Evolutionary conservation across 64 coral and sea anemone species (phyloP).

Genomic region (Porites lutea): DNA sequence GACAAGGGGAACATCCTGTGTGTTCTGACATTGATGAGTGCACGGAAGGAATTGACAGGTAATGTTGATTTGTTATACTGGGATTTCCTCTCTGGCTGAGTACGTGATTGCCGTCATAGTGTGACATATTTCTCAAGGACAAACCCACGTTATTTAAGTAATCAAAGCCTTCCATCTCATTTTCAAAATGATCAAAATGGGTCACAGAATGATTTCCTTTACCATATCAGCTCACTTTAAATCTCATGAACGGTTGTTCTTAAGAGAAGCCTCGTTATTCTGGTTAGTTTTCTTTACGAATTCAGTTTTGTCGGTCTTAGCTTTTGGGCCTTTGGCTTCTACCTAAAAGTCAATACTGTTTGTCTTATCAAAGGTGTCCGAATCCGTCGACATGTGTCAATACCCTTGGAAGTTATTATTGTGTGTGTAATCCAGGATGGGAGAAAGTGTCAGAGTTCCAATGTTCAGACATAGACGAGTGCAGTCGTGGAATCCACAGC

Average conservation of each 20-base stretch:
- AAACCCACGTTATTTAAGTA: too few relatives aligned
- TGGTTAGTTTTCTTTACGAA: too few relatives aligned
- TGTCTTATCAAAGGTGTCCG: slow-evolving; percentile 50
- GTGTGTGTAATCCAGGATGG: slow-evolving; percentile 58
- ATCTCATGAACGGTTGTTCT: too few relatives aligned
- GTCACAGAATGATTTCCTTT: too few relatives aligned
- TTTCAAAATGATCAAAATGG: too few relatives aligned
- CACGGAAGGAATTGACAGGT: slow-evolving; percentile 32
- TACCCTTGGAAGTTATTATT: slow-evolving; percentile 59
- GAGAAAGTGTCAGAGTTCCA: slow-evolving; percentile 63
- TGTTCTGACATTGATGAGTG: slow-evolving; percentile 79
- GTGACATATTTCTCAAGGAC: too few relatives aligned
- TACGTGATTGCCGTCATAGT: not conserved
- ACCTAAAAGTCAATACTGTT: too few relatives aligned
- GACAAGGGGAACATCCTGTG: slow-evolving; percentile 49
- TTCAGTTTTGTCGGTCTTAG: too few relatives aligned
- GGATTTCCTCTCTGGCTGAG: not conserved
- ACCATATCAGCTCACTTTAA: too few relatives aligned
- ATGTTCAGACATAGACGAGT: slow-evolving; percentile 69
- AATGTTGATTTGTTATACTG: not conserved
- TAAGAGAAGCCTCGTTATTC: too few relatives aligned
- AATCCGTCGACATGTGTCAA: slow-evolving; percentile 62
- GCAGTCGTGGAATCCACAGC: slow-evolving; percentile 66
- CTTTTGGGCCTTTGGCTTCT: too few relatives aligned
- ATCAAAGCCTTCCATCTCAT: too few relatives aligned